Conservation (phyloP, 2,888 invertebrate genomes). For the Drosophila imparisetae region DNA sequence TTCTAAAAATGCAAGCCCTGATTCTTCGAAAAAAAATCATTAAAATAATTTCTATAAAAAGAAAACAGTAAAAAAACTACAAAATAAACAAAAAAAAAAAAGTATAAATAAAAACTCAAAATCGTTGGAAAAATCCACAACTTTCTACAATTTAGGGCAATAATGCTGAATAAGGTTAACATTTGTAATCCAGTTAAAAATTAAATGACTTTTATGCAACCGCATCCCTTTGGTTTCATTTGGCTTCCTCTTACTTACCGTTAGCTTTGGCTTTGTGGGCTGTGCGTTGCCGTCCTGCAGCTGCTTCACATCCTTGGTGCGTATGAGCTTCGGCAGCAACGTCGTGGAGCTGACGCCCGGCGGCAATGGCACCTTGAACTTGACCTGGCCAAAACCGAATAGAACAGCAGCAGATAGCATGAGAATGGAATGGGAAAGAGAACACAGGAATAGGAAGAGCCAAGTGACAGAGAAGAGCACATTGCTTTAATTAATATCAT, state of each 20-base stretch:
- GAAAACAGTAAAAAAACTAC: neutral
- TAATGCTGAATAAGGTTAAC: neutral
- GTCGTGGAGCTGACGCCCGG: slow-evolving; percentile 86
- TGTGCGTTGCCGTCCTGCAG: slow-evolving; percentile 84
- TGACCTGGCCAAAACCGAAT: slow-evolving; percentile 76
- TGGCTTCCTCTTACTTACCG: slow-evolving; percentile 86
- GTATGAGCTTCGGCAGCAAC: slow-evolving; percentile 92
- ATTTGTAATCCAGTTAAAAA: neutral
- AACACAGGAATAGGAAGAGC: neutral
- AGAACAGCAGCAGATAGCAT: slow-evolving; percentile 6
- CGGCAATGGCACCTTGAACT: slow-evolving; percentile 84
- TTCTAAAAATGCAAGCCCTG: neutral
- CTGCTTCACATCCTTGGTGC: slow-evolving; percentile 89
- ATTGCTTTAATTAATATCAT: slow-evolving; percentile 41
- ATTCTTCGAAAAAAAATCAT: neutral
- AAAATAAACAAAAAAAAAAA: neutral
- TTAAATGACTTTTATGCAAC: neutral
- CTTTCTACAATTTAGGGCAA: neutral
- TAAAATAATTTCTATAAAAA: neutral
- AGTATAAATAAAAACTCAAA: neutral
- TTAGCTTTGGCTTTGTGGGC: slow-evolving; percentile 89
- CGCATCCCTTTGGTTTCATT: neutral
- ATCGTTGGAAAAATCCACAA: neutral
- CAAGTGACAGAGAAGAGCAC: neutral
- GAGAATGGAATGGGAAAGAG: neutral